phyloP scores from a whole-genome alignment of 2,888 invertebrate genomes.

The Biston betularia region DNA sequence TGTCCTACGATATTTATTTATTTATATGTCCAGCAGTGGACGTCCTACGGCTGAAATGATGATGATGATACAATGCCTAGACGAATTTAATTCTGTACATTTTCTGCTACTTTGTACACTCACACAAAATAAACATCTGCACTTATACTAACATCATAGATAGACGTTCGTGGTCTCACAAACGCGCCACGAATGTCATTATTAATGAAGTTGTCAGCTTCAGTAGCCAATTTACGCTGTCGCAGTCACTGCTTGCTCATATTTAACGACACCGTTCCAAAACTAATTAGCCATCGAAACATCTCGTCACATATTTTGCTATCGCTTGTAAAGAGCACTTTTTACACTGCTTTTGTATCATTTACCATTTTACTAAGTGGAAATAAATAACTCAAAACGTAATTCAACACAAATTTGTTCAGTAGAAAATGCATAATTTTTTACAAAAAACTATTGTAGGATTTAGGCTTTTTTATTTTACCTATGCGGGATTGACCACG shows the following conservation, averaged over 20 bases:
- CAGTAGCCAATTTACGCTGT: conserved; percentile 3
- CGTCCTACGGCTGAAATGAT: too few relatives aligned
- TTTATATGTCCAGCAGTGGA: too few relatives aligned
- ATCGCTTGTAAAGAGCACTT: background rate
- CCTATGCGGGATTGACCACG: too few relatives aligned
- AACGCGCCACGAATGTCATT: conserved; percentile 2
- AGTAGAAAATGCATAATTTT: too few relatives aligned
- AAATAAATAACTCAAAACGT: background rate
- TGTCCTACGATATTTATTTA: too few relatives aligned
- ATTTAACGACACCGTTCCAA: conserved; percentile 11
- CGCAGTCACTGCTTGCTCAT: conserved; percentile 2
- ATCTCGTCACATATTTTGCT: background rate
- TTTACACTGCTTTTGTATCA: background rate
- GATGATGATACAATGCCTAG: too few relatives aligned
- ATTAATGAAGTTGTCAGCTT: conserved; percentile 12
- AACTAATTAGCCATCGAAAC: conserved; percentile 7
- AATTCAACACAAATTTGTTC: background rate
- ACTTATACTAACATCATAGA: background rate
- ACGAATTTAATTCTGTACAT: too few relatives aligned
- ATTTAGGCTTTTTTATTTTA: too few relatives aligned
- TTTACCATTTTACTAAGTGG: background rate
- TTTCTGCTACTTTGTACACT: too few relatives aligned
- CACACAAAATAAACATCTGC: background rate
- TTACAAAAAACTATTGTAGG: too few relatives aligned
- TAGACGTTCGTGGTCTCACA: background rate